These are phyloP conservation scores for Menidia beryllina DNA, from an alignment of 2,113 vertebrate species.

Conservation along the genomic window DNA sequence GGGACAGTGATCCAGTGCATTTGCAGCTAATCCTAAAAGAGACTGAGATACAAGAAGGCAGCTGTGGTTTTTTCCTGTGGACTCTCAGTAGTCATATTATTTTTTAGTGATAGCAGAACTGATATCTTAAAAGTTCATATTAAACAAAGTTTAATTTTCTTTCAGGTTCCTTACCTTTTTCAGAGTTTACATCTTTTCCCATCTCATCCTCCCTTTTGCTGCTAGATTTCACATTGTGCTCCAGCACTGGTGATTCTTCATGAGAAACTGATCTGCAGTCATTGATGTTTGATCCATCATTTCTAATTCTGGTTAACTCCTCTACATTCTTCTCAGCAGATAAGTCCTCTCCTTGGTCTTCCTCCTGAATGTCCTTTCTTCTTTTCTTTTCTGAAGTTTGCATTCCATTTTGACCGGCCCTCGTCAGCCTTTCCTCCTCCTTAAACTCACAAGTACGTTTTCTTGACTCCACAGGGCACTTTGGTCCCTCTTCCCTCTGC, in stretches of 20 bases:
- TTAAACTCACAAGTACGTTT: slow-evolving; percentile 14
- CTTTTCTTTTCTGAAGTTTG: slow-evolving; percentile 29
- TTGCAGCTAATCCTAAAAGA: slow-evolving; percentile 92
- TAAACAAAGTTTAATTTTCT: neutral
- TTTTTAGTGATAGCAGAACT: neutral
- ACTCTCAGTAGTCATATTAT: neutral
- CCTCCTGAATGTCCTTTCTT: neutral
- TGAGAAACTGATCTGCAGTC: neutral
- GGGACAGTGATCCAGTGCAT: slow-evolving; percentile 86
- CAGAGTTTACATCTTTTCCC: neutral
- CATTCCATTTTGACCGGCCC: neutral
- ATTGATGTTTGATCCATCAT: neutral
- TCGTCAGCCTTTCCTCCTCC: slow-evolving; percentile 13
- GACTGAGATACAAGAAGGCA: neutral
- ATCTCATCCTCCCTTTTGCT: neutral
- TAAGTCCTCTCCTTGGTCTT: neutral
- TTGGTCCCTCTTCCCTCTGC: slow-evolving; percentile 11
- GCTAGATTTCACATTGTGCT: slow-evolving; percentile 2
- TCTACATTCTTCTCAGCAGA: neutral
- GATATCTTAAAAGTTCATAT: slow-evolving; percentile 12
- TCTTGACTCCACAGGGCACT: slow-evolving; percentile 6
- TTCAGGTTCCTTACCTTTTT: slow-evolving; percentile 21
- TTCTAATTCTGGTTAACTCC: neutral
- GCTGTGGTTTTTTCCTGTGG: slow-evolving; percentile 1
- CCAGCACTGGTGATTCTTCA: neutral